Evolutionary conservation across 2,797 vertebrate species (phyloP), one percentile per base, ranked within the genome.

Genomic region (Borostomias antarcticus): DNA sequence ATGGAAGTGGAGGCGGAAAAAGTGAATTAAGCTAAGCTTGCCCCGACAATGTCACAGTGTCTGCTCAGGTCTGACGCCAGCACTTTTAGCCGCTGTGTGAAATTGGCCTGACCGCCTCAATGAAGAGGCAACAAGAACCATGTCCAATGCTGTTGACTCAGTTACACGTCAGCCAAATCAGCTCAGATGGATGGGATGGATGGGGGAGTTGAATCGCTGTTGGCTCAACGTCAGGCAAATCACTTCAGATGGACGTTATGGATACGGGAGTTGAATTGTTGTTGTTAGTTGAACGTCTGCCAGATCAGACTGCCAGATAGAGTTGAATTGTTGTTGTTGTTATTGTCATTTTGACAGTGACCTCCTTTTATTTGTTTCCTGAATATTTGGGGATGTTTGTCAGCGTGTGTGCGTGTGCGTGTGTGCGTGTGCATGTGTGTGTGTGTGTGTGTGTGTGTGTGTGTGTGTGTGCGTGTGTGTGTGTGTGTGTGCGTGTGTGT

Each of bases 41-140:
- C 79, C 82, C 82, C 78, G 79, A 84, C 87, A 85, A 81, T 86
- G 84, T 89, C 88, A 84, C 83, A 85, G 69, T 83, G 62, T 43
- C 76, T 57, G 58, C 80, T 85, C 77, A 77, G 77, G 82, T 81
- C 76, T 92, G 84, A 77, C 86, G 79, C 81, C 66, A 79, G 80
- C 75, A 63, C 62, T 78, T 82, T 61, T 76, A 68, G 78, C 70
- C 66, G 76, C 81, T 80, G 77, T 80, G 70, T 83, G 81, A 86
- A 85, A 89, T 83, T 62, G 72, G 68, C 68, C 83, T 85, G 74
- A 87, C 87, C 85, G 86, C 82, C 58, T 73, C 37, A 73, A 56
- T 66, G 53, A 64, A 74, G 72, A 78, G 68, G 61, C 72, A 54
- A 45, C 71, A 25, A 80, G 65, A 68, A 63, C n/a, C 33, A 58